These are phyloP conservation scores for Dryobates pubescens DNA, from an alignment of 2,797 vertebrate species.

Conservation along the genomic window DNA sequence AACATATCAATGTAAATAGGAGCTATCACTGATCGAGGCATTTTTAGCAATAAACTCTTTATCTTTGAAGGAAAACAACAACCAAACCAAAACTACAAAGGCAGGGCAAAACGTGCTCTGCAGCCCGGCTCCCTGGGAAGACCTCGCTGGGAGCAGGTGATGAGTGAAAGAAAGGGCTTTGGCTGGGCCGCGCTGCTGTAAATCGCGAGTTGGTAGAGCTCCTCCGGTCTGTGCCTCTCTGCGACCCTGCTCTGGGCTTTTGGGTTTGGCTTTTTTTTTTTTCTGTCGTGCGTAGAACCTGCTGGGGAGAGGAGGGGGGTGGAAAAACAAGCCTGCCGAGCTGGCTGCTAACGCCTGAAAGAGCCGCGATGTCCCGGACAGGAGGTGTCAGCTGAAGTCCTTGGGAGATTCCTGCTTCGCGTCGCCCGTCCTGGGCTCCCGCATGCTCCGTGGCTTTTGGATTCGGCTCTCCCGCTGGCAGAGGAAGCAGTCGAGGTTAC, in stretches of 20 bases:
- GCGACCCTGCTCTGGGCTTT: background rate
- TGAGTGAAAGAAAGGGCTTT: slow-evolving; percentile 11
- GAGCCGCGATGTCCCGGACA: background rate
- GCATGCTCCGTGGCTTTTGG: background rate
- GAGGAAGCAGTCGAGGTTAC: slow-evolving; percentile 17
- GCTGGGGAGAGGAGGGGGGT: background rate
- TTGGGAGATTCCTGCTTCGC: background rate
- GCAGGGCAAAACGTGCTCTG: background rate
- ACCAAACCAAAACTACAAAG: too few species aligned
- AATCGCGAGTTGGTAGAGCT: background rate
- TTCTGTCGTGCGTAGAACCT: background rate
- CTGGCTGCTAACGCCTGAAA: rapidly evolving
- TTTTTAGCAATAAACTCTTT: slow-evolving; percentile 93
- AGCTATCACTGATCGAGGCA: slow-evolving; percentile 81
- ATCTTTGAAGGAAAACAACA: slow-evolving; percentile 82
- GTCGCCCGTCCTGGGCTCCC: background rate
- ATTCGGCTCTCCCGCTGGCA: background rate
- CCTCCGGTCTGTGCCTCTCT: background rate
- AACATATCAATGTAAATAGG: slow-evolving; percentile 91
- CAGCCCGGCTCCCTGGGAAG: slow-evolving; percentile 26
- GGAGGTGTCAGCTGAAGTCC: slow-evolving; percentile 2
- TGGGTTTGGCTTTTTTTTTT: background rate
- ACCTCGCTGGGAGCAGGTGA: slow-evolving; percentile 25
- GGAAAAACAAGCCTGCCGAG: background rate
- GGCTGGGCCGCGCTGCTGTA: background rate